Evolutionary conservation across 2,113 vertebrate genomes (phyloP), one percentile per base, ranked within the genome.

Genomic region (Sceloporus undulatus): DNA sequence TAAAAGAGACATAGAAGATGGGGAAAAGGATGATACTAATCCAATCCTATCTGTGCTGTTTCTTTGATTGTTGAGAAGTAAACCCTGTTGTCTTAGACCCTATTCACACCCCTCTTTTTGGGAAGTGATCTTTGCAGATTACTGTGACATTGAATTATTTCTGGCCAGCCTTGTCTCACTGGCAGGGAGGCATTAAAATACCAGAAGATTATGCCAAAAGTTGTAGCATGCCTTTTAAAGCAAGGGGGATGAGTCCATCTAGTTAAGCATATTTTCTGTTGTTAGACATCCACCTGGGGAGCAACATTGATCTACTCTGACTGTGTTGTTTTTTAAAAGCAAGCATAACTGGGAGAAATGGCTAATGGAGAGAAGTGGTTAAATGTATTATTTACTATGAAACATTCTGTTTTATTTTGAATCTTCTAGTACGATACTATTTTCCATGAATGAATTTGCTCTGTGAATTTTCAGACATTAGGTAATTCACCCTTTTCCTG

Each of bases 391-490:
- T 91, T 92, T 85, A 84, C 16, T 90, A 0, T 54, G 9, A 71
- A 68, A 54, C 5, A 76, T 79, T 88, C 13, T 81, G 89, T 90
- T 65, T 79, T 8, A 87, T 91, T 92, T 91, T 78, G 68, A 21
- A 87, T 94, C 74, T 40, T 84, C 74, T 88, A 23, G 59, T 89
- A 75, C 40, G 92, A 68, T 91, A 88, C 11, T 91, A 78, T 93
- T 95, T 94, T 93, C 86, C 40, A 42, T 92, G 87, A 93, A 92
- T 94, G 38, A 91, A 80, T 91, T 90, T 91, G 74, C 83, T 88
- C 76, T 92, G 54, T 92, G 86, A 85, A 84, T 94, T 94, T 94
- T 95, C 93, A 94, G 93, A 95, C 92, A 90, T 94, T 93, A 95
- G 91, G 91, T 95, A 95, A 96, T 93, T 85, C 34, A 90, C 85